phyloP scores from a whole-genome alignment of 2,888 invertebrate genomes.

The Eupithecia vulgata region DNA sequence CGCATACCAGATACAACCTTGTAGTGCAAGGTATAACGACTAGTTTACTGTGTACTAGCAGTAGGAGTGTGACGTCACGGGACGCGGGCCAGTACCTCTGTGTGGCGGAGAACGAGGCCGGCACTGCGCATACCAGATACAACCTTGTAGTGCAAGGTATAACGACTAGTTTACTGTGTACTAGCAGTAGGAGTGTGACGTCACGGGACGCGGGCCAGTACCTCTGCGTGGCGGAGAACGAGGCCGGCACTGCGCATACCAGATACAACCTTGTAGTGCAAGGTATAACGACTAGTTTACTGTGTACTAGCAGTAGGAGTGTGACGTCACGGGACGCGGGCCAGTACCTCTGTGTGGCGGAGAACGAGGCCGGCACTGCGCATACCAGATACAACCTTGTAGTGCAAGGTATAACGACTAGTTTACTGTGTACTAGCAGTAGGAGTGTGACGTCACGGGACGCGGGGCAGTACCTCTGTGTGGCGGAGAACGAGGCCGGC shows the following conservation, averaged over 20 bases:
- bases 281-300: slow-evolving; percentile 54
- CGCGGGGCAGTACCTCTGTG: slow-evolving; percentile 85
- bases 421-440: not conserved
- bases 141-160: slow-evolving; percentile 68
- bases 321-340: slow-evolving; percentile 70
- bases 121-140: slow-evolving; percentile 69
- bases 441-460: slow-evolving; percentile 49
- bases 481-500: slow-evolving; percentile 83
- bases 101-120: slow-evolving; percentile 82
- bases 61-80: no score
- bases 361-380: slow-evolving; percentile 80
- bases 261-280: slow-evolving; percentile 66
- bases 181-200: no score
- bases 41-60: not conserved
- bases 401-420: slow-evolving; percentile 61
- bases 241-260: slow-evolving; percentile 74
- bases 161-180: not conserved
- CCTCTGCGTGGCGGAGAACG: slow-evolving; percentile 83
- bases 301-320: no score
- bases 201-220: slow-evolving; percentile 81
- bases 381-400: slow-evolving; percentile 67
- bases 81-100: slow-evolving; percentile 85
- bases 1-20: slow-evolving; percentile 68
- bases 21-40: slow-evolving; percentile 62
- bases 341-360: slow-evolving; percentile 84